phyloP scores from a whole-genome alignment of 2,797 vertebrate species.

The Crenichthys baileyi region DNA sequence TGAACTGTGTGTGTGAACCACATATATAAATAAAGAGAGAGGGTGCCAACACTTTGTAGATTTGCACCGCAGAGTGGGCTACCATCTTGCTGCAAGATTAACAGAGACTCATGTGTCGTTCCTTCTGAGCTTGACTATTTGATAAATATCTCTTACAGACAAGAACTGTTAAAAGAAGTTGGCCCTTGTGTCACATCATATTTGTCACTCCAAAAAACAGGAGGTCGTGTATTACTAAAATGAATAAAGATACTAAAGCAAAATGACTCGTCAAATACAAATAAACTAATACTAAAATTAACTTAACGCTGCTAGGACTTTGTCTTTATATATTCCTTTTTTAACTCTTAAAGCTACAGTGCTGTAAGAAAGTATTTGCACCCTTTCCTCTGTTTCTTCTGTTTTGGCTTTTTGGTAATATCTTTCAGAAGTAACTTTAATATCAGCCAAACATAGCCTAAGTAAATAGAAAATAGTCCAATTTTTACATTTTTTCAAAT shows the following conservation, averaged over 20 bases:
- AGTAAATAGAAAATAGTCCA: background rate
- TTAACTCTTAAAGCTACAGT: background rate
- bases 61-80: too few relatives aligned
- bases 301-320: background rate
- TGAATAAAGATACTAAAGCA: background rate
- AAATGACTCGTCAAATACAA: background rate
- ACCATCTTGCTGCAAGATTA: too few relatives aligned
- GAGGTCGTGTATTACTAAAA: background rate
- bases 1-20: too few relatives aligned
- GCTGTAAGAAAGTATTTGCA: background rate
- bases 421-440: background rate
- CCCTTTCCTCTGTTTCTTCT: background rate
- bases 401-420: background rate
- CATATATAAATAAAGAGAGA: too few relatives aligned
- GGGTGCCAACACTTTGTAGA: too few relatives aligned
- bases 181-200: background rate
- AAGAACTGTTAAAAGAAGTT: background rate
- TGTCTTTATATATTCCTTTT: background rate
- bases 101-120: too few relatives aligned
- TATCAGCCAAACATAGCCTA: background rate
- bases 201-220: background rate
- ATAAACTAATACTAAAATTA: background rate
- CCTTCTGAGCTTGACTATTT: too few relatives aligned
- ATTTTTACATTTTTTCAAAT: background rate
- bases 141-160: too few relatives aligned